Evolutionary conservation across 2,797 vertebrate genomes (phyloP), one percentile per base, ranked within the genome.

Genomic region (Menidia menidia): DNA sequence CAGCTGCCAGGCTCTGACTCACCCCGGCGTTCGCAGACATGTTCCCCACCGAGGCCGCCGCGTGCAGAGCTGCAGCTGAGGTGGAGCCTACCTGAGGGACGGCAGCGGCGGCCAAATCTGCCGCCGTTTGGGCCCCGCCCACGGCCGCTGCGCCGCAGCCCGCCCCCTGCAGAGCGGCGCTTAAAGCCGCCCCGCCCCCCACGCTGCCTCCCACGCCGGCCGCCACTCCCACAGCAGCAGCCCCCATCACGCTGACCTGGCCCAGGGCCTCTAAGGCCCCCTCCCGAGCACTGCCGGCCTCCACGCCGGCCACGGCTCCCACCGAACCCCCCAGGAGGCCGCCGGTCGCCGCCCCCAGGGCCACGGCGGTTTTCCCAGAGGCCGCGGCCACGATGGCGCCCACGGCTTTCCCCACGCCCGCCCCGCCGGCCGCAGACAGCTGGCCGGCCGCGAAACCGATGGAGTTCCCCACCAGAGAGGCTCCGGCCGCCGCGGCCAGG

Each of bases 261-360:
- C 45, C 71, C 10, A 93, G 61, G 4, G 93, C 81, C 16, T 93
- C 92, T 39, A 85, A 16, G n/a, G 88, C 90, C 0, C 90, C 94
- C 51, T 92, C 84, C 8, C 14, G 6, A 6, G 92, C 87, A 65
- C 73, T 86, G 2, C 43, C 35, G n/a, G 92, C 89, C 41, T 91
- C 92, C 4, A 85, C 42, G 3, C 92, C 91, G 2, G 74, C 84
- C 18, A 93, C 0, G 0, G 80, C 75, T 9, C 94, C 94, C 3
- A 92, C 65, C 1, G 86, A 87, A 4, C 92, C 92, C 2, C 94
- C 94, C 33, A 94, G 2, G 19, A 92, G 25, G 4, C 89, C 93
- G 2, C 94, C 94, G 0, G 88, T 85, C 0, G 88, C 92, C 1
- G 90, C 91, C 1, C 94, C 93, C 0, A 93, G 54, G 56, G 89